Evolutionary conservation across 2,888 invertebrate genomes (phyloP).

Genomic region (Ypsolopha scabrella): DNA sequence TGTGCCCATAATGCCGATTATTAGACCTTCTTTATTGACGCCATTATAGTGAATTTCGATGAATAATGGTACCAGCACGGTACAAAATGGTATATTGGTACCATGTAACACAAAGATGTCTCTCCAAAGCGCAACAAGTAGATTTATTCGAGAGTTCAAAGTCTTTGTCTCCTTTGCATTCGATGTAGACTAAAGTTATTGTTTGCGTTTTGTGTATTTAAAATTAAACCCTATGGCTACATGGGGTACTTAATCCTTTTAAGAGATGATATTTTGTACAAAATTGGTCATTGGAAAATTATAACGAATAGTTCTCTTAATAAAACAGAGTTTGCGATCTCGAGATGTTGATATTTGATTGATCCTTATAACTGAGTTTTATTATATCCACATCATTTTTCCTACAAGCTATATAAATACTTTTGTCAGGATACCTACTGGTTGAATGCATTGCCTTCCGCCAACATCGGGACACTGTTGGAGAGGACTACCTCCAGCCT

Average conservation of each 20-base stretch:
- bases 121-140: conserved; percentile 1
- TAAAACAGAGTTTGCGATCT: conserved; percentile 55
- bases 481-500: too few species aligned
- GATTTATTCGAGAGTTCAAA: conserved; percentile 33
- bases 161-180: conserved; percentile 33
- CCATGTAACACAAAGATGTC: too few species aligned
- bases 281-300: conserved; percentile 42
- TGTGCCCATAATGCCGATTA: too few species aligned
- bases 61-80: too few species aligned
- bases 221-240: conserved; percentile 16
- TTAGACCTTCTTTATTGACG: too few species aligned
- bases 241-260: conserved; percentile 34
- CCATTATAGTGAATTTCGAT: too few species aligned
- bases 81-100: too few species aligned
- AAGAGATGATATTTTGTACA: conserved; percentile 66
- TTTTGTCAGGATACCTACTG: too few species aligned
- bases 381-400: background rate
- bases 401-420: background rate
- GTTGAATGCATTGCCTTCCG: too few species aligned
- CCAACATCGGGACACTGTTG: too few species aligned
- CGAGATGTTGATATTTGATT: conserved; percentile 63
- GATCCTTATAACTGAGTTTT: conserved; percentile 31
- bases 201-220: conserved; percentile 44
- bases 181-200: conserved; percentile 19
- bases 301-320: conserved; percentile 48